These are phyloP conservation scores for Phymanthus crucifer DNA, from an alignment of 92 coral and sea anemone species.

Conservation along the genomic window DNA sequence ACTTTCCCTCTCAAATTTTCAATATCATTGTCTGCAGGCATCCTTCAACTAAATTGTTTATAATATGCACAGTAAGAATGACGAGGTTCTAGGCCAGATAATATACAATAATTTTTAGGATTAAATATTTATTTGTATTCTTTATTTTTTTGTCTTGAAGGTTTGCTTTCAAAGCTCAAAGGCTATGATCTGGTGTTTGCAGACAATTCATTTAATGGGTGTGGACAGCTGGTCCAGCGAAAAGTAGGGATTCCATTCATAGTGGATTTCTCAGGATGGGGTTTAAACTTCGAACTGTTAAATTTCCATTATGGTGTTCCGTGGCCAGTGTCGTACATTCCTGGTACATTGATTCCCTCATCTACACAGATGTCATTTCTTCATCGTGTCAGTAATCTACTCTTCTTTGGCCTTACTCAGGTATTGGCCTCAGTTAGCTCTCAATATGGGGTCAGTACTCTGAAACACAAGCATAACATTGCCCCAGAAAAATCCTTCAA, in stretches of 20 bases:
- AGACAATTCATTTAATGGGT: not conserved
- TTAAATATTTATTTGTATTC: not conserved
- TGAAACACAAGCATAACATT: constrained; percentile 22
- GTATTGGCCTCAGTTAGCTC: not conserved
- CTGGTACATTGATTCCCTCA: not conserved
- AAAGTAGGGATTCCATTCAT: constrained; percentile 7
- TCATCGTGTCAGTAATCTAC: constrained; percentile 7
- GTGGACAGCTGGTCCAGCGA: constrained; percentile 1
- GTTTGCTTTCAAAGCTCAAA: constrained; percentile 2
- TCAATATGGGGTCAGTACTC: not conserved
- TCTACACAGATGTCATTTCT: constrained; percentile 16
- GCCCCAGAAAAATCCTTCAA: constrained; percentile 19
- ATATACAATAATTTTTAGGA: too few relatives aligned
- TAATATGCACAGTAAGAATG: not conserved
- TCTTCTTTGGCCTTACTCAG: not conserved
- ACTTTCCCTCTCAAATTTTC: too few relatives aligned
- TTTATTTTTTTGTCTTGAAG: not conserved
- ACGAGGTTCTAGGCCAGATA: too few relatives aligned
- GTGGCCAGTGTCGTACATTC: constrained; percentile 37
- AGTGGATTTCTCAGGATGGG: constrained; percentile 16
- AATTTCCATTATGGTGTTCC: constrained; percentile 1
- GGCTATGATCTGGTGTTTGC: constrained; percentile 21
- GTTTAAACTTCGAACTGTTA: not conserved
- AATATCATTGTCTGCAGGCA: too few relatives aligned
- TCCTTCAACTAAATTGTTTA: too few relatives aligned